Evolutionary conservation across 2,888 invertebrate genomes (phyloP).

Genomic region (Caenorhabditis sp.): DNA sequence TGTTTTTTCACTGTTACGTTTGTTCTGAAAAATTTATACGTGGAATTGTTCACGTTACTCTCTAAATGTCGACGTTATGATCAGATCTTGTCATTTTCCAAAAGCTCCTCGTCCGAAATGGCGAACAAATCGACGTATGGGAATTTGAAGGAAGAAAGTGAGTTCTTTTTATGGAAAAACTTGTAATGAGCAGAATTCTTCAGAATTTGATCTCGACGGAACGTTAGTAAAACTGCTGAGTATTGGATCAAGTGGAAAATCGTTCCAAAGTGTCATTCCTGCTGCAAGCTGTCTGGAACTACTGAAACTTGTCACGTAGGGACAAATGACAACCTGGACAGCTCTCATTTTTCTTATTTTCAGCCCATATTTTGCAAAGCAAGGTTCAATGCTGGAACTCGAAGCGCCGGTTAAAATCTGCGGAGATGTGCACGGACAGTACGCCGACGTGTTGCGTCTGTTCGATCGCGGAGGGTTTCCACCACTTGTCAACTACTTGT

Average conservation of each 20-base stretch:
- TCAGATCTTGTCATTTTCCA: no score
- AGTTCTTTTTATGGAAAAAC: no score
- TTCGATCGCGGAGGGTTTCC: slow-evolving; percentile 77
- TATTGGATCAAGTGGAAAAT: slow-evolving; percentile 17
- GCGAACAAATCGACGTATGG: slow-evolving; percentile 30
- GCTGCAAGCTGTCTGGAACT: not conserved
- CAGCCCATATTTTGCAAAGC: slow-evolving; percentile 20
- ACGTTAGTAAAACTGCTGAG: slow-evolving; percentile 42
- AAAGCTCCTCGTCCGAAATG: slow-evolving; percentile 8
- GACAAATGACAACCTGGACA: no score
- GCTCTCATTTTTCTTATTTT: not conserved
- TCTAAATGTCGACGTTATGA: no score
- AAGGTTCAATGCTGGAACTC: slow-evolving; percentile 70
- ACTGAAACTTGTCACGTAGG: not conserved
- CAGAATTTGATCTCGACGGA: slow-evolving; percentile 42
- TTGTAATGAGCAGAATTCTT: no score
- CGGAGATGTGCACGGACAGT: slow-evolving; percentile 79
- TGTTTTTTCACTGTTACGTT: no score
- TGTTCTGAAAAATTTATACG: no score
- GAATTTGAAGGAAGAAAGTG: slow-evolving; percentile 16
- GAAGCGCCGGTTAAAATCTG: slow-evolving; percentile 76
- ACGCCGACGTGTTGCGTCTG: slow-evolving; percentile 71
- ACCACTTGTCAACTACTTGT: slow-evolving; percentile 76
- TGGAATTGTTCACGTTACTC: no score
- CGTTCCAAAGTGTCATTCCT: slow-evolving; percentile 5